Evolutionary conservation across 2,888 invertebrate species (phyloP).

Genomic region (Molorchus minor): DNA sequence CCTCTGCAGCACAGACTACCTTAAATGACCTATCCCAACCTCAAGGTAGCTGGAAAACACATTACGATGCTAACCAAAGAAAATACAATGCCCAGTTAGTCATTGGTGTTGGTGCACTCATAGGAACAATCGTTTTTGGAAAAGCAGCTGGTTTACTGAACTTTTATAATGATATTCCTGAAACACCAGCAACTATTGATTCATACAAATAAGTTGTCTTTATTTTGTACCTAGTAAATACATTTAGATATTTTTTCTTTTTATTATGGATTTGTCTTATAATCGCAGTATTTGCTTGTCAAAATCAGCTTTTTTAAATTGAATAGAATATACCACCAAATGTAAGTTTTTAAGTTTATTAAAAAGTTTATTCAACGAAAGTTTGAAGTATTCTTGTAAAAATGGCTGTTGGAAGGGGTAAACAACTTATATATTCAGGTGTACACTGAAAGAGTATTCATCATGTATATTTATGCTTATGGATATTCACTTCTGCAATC

Average conservation of each 20-base stretch:
- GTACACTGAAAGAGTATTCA: too few relatives aligned
- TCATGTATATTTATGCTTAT: too few relatives aligned
- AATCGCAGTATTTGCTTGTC: too few relatives aligned
- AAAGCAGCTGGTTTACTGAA: slow-evolving; percentile 70
- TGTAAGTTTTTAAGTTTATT: too few relatives aligned
- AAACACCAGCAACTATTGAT: slow-evolving; percentile 53
- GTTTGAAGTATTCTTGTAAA: too few relatives aligned
- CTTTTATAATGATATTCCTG: slow-evolving; percentile 72
- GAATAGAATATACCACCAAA: too few relatives aligned
- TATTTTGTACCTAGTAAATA: slow-evolving; percentile 31
- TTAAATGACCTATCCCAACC: slow-evolving; percentile 84
- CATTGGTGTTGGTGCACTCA: slow-evolving; percentile 67
- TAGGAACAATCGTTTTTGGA: slow-evolving; percentile 64
- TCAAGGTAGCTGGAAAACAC: slow-evolving; percentile 79
- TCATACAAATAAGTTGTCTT: slow-evolving; percentile 47
- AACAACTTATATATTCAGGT: too few relatives aligned
- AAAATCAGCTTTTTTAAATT: too few relatives aligned
- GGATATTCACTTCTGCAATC: too few relatives aligned
- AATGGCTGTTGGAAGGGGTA: too few relatives aligned
- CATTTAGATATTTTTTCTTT: slow-evolving; percentile 31
- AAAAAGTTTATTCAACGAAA: too few relatives aligned
- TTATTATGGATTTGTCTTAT: slow-evolving; percentile 5
- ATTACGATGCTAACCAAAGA: slow-evolving; percentile 71
- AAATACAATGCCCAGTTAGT: slow-evolving; percentile 74
- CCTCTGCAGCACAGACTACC: slow-evolving; percentile 56